Evolutionary conservation across 2,113 vertebrate genomes (phyloP).

Genomic region (Opisthocomus hoazin): DNA sequence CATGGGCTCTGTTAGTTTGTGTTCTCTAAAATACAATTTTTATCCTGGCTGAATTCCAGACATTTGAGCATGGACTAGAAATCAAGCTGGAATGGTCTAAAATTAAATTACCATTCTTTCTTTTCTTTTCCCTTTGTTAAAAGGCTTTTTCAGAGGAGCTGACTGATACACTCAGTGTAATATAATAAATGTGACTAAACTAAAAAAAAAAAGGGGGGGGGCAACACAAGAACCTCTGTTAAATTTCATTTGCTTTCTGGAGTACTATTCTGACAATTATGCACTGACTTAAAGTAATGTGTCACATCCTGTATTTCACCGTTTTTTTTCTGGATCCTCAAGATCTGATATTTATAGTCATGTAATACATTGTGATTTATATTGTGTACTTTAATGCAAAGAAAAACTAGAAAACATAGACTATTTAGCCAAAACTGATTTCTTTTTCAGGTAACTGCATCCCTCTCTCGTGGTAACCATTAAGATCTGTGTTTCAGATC

Average conservation of each 20-base stretch:
- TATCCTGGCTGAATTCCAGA: constrained; percentile 9
- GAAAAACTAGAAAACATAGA: not conserved
- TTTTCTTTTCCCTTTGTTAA: not conserved
- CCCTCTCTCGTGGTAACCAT: not conserved
- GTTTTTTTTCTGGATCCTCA: not conserved
- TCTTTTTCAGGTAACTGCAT: not conserved
- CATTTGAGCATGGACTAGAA: not conserved
- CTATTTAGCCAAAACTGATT: not conserved
- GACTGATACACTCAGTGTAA: not conserved
- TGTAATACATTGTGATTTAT: not conserved
- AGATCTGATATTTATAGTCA: not conserved
- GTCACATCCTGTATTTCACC: not conserved
- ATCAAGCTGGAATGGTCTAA: not conserved
- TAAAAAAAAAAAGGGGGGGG: too few species aligned
- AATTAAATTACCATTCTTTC: not conserved
- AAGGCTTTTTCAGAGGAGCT: not conserved
- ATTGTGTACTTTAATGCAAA: not conserved
- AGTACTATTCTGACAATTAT: not conserved
- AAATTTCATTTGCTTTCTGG: not conserved
- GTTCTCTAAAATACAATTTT: not conserved
- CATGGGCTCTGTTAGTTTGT: not conserved
- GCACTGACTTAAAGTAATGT: not conserved
- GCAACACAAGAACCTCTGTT: not conserved
- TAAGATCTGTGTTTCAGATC: not conserved
- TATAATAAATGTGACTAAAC: not conserved